Base-by-base conservation (phyloP, 2,797 vertebrate genomes). In the Leucoraja ocellata region DNA sequence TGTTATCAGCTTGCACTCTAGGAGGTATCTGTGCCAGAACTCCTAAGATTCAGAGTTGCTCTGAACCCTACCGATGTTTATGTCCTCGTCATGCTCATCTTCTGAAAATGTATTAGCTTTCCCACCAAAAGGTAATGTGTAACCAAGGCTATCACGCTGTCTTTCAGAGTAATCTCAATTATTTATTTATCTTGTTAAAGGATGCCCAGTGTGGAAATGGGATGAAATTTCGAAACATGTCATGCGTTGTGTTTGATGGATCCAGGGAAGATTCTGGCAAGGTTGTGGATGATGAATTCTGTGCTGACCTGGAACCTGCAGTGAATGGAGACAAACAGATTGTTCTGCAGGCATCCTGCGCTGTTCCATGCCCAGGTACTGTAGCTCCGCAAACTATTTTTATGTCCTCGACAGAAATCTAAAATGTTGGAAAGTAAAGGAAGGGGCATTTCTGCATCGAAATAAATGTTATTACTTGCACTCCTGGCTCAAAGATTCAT, bases 191-290 rank as follows among this genome's bases (percentile, higher is more conserved):
- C 18, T 39, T 94, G 95, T 94, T 21, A 25, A 91, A 99, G 99
- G 98, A 97, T 93, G 98, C 98, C 94, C 98, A 98, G 0, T 99
- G 99, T 65, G 99, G 99, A 83, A 97, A 98, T 92, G 99, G 99
- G 80, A 96, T 94, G 54, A 97, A 97, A 94, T 96, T 96, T 95
- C 97, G 99, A 93, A 99, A 99, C 94, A 96, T 99, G 94, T 97
- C 98, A 79, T 99, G 99, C 95, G 97, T 98, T 2, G 99, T 99
- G 95, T 98, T 97, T 18, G 98, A 99, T 76, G 98, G 98, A 93
- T 97, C 98, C 46, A 25, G 16, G 23, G 96, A 97, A 25, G 96
- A 96, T 11, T 93, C 96, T 32, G 96, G 96, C 93, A 97, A 97
- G 95, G 78, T 94, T 94, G 98, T 98, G 93, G 98, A 99, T 83